These are phyloP conservation scores for Sardina pilchardus DNA, from an alignment of 2,113 vertebrate species.

Conservation along the genomic window DNA sequence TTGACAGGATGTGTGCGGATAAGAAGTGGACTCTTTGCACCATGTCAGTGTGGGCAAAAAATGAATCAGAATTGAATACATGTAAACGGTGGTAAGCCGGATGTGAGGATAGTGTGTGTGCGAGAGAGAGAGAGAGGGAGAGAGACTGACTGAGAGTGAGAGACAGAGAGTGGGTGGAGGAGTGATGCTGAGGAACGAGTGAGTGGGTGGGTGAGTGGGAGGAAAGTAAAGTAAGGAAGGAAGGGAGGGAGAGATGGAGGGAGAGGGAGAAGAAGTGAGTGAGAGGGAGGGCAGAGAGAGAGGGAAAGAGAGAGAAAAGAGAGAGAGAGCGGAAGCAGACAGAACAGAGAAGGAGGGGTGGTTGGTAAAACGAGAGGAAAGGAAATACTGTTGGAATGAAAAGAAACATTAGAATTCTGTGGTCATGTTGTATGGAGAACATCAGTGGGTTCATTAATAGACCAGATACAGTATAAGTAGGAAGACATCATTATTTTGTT, in stretches of 20 bases:
- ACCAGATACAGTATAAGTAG: not conserved
- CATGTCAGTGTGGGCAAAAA: not conserved
- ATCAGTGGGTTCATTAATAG: not conserved
- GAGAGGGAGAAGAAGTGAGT: constrained; percentile 1
- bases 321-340: not conserved
- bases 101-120: constrained; percentile 33
- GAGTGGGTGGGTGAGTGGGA: not conserved
- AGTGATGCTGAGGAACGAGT: not conserved
- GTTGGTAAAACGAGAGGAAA: not conserved
- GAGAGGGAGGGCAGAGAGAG: no score
- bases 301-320: not conserved
- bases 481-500: not conserved
- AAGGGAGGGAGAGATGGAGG: not conserved
- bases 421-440: not conserved
- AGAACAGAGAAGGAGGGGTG: not conserved
- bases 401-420: not conserved
- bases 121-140: not conserved
- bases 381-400: not conserved
- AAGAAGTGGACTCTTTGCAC: not conserved
- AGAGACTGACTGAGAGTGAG: not conserved
- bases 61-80: not conserved
- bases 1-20: no score
- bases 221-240: not conserved
- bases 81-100: not conserved
- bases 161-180: not conserved